Evolutionary conservation across 2,888 invertebrate genomes (phyloP), one percentile per base, ranked within the genome.

Genomic region (Callimorpha dominula): DNA sequence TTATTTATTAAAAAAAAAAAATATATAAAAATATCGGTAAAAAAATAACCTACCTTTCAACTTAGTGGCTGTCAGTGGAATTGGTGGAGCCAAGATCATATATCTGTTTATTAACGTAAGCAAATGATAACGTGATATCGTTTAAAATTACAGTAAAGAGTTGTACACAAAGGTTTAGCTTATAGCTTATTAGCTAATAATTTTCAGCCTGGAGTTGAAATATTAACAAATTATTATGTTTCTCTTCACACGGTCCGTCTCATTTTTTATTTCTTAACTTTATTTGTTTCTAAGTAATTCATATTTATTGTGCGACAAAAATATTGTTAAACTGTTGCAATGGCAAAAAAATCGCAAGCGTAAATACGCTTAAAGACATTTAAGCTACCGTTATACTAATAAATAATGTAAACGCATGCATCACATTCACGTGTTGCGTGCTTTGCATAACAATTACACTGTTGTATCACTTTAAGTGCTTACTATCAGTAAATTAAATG

Each of bases 341-440:
- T 79, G 74, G 73, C 73, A 74, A 77, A 76, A 31, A 49, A 70
- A 60, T 82, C 84, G 83, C 78, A 74, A 74, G 52, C 68, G 40
- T 73, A 64, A 4, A 54, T 42, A 2, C 9, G n/a, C 17, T 1
- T 1, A 73, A 50, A 71, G 64, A 49, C 72, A 60, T 69, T 73
- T 60, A 65, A 76, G 75, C 64, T 72, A 75, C 83, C 83, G 83
- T 83, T 84, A 83, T 66, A 66, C 85, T 82, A 72, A 83, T 83
- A 83, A 81, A 83, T 83, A 82, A 83, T 83, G 81, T 74, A 83
- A 82, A 78, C 80, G 75, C 66, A 72, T 74, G 77, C 64, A 66
- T 71, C 75, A 68, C 68, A 75, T 77, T 76, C 72, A 65, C 62
- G 60, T 65, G 62, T 66, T 43, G 43, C 74, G 77, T 81, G 82